Conservation (phyloP, 2,113 vertebrate species). For the Paramormyrops kingsleyae region DNA sequence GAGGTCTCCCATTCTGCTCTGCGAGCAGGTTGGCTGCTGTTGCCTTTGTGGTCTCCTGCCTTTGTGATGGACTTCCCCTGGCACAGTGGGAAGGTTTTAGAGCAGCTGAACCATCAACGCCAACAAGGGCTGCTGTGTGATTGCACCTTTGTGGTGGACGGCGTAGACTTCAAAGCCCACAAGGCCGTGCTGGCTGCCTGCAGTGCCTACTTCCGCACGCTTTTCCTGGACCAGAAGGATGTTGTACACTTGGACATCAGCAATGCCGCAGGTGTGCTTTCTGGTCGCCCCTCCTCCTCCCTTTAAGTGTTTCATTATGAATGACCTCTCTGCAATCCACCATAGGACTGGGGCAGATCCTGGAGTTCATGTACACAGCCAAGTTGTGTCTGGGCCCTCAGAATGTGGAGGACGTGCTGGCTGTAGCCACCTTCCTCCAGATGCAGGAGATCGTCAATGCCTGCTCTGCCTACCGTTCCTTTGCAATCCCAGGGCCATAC, state of each 20-base stretch:
- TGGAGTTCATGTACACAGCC: slow-evolving; percentile 98
- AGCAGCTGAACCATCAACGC: slow-evolving; percentile 88
- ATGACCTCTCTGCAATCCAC: neutral
- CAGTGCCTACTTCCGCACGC: slow-evolving; percentile 89
- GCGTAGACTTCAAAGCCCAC: slow-evolving; percentile 93
- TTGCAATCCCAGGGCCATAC: slow-evolving; percentile 46
- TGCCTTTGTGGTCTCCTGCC: neutral
- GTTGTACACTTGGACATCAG: slow-evolving; percentile 97
- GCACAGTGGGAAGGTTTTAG: slow-evolving; percentile 88
- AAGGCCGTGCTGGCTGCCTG: slow-evolving; percentile 91
- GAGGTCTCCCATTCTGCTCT: neutral
- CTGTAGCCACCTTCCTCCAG: slow-evolving; percentile 86
- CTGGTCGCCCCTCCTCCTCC: neutral
- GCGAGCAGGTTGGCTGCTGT: neutral
- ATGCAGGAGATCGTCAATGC: slow-evolving; percentile 90
- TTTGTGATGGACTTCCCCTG: slow-evolving; percentile 87
- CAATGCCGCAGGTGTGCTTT: slow-evolving; percentile 79
- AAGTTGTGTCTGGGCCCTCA: slow-evolving; percentile 78
- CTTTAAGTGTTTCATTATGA: neutral
- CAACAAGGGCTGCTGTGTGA: slow-evolving; percentile 88
- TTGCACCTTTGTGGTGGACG: slow-evolving; percentile 96
- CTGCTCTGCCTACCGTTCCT: slow-evolving; percentile 79
- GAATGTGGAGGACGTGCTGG: slow-evolving; percentile 86
- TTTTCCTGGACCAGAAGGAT: slow-evolving; percentile 93
- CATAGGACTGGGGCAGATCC: slow-evolving; percentile 82